These are phyloP conservation scores for Acromyrmex charruanus DNA, from an alignment of 1,140 invertebrate species.

Conservation along the genomic window DNA sequence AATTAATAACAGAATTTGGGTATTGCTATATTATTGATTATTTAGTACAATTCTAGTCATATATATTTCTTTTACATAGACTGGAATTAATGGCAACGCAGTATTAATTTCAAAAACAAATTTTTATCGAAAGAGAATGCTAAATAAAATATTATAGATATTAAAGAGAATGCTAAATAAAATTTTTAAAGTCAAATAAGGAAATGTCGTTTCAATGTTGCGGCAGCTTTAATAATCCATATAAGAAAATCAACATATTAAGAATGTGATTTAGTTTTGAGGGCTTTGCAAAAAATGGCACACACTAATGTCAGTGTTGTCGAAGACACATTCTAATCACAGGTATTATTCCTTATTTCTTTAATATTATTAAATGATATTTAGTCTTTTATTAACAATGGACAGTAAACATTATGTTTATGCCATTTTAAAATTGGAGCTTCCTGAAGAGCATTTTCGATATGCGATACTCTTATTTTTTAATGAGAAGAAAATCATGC, in stretches of 20 bases:
- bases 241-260: too few relatives aligned
- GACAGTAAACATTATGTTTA: neutral
- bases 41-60: constrained; percentile 87
- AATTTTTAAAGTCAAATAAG: constrained; percentile 25
- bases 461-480: too few relatives aligned
- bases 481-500: too few relatives aligned
- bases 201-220: too few relatives aligned
- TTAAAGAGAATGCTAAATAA: neutral
- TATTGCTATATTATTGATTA: constrained; percentile 87
- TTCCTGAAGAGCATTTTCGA: neutral
- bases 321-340: neutral
- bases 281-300: neutral
- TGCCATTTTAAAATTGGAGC: neutral
- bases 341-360: neutral
- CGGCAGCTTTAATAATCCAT: too few relatives aligned
- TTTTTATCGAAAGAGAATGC: neutral
- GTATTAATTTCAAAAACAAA: constrained; percentile 78
- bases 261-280: neutral
- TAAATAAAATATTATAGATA: neutral
- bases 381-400: neutral
- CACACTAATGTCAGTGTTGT: neutral
- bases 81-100: constrained; percentile 86
- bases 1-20: constrained; percentile 88
- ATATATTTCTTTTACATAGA: constrained; percentile 87
- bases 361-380: too few relatives aligned